phyloP scores from a whole-genome alignment of 1,140 invertebrate species.

The Danaus plexippus region DNA sequence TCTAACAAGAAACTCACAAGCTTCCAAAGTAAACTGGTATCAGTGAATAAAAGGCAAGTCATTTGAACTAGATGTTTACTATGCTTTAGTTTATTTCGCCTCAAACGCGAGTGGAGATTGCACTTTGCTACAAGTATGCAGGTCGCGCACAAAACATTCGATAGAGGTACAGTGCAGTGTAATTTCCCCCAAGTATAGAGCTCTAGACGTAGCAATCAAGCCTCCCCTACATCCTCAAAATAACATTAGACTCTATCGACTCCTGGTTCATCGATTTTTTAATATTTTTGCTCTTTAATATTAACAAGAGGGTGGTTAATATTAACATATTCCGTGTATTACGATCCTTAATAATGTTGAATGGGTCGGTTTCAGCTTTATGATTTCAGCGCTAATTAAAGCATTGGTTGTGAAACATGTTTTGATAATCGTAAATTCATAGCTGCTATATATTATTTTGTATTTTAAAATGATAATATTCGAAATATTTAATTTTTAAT shows the following conservation, averaged over 20 bases:
- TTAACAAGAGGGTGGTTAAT: too few species aligned
- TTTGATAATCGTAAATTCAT: too few species aligned
- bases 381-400: too few species aligned
- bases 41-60: slow-evolving; percentile 21
- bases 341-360: too few species aligned
- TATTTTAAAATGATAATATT: too few species aligned
- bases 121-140: slow-evolving; percentile 36
- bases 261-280: slow-evolving; percentile 8
- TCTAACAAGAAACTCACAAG: too few species aligned
- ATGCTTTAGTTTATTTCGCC: slow-evolving; percentile 23
- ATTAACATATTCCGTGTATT: too few species aligned
- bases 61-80: slow-evolving; percentile 24
- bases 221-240: slow-evolving; percentile 35
- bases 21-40: slow-evolving; percentile 10
- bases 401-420: too few species aligned
- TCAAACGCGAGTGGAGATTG: slow-evolving; percentile 22
- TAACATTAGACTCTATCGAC: slow-evolving; percentile 19
- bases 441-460: too few species aligned
- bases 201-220: slow-evolving; percentile 43
- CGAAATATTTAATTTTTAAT: too few species aligned
- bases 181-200: slow-evolving; percentile 55
- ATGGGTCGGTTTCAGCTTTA: too few species aligned
- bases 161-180: slow-evolving; percentile 52
- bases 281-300: too few species aligned
- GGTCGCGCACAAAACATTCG: slow-evolving; percentile 57